Evolutionary conservation across 2,113 vertebrate genomes (phyloP).

Genomic region (Osmerus eperlanus): DNA sequence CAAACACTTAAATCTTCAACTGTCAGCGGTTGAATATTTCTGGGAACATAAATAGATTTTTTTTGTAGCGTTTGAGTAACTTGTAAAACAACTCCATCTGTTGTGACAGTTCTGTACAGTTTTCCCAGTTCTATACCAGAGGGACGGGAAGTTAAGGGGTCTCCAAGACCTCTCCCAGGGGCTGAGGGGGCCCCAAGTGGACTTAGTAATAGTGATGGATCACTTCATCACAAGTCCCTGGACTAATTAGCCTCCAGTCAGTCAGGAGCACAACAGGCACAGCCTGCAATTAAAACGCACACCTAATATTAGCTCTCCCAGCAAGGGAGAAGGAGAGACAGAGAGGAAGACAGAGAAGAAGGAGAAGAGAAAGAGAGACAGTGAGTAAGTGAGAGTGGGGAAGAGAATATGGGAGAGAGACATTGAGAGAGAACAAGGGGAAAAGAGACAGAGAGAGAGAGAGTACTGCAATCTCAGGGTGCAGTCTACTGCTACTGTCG

Average conservation of each 20-base stretch:
- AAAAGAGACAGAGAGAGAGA: not conserved
- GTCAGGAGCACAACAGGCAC: slow-evolving; percentile 24
- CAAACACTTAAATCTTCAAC: not conserved
- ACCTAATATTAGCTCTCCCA: slow-evolving; percentile 46
- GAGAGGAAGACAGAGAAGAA: not conserved
- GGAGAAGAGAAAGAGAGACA: not conserved
- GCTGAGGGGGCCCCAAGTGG: not conserved
- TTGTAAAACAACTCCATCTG: too few species aligned
- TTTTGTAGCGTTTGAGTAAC: too few species aligned
- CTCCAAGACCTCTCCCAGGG: not conserved
- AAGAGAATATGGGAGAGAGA: too few species aligned
- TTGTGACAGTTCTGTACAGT: too few species aligned
- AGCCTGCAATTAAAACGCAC: slow-evolving; percentile 35
- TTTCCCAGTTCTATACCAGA: too few species aligned
- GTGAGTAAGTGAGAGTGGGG: not conserved
- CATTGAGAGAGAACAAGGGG: not conserved
- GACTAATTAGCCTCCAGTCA: slow-evolving; percentile 47
- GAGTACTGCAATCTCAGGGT: too few species aligned
- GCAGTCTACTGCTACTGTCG: too few species aligned
- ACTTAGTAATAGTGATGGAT: slow-evolving; percentile 21
- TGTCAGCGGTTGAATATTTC: too few species aligned
- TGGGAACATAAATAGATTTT: too few species aligned
- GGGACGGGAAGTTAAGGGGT: too few species aligned
- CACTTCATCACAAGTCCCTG: slow-evolving; percentile 35
- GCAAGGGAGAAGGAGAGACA: not conserved